Base-by-base conservation (phyloP, 2,888 invertebrate species). In the Oscheius sp. region DNA sequence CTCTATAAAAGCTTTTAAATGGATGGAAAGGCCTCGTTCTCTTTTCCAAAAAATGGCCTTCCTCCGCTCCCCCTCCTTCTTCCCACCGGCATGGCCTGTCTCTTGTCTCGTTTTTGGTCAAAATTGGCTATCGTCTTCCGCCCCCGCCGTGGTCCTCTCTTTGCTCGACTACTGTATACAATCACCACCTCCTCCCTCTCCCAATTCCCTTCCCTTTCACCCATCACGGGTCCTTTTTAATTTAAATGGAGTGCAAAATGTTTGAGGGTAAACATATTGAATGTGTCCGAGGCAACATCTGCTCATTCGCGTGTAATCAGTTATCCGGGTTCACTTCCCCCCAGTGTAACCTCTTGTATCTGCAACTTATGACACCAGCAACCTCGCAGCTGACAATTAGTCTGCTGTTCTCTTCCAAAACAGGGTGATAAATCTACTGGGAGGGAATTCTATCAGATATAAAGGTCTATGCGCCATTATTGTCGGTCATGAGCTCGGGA, bases 91-190 rank as follows among this genome's bases (percentile, higher is more conserved):
- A 35, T 23, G 27, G 56, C 13, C 56, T 23, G 23, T 58, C 58
- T 29, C n/a, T 29, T 58, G 23, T 29, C 58, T 29, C 58, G 58
- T 58, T 58, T 58, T 58, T 58, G 63, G 43, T 25, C 63, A 18
- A 63, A 63, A 63, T 63, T 63, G 23, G 45, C 63, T 45, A 21
- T 45, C 35, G 35, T 45, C 63, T 63, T 63, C 63, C 63, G 63
- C 63, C 63, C 63, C 63, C 63, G 18, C 45, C n/a, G n/a, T 9
- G 18, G 18, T 21, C 18, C 63, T 23, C 63, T 43, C 63, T 35
- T 35, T 35, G 35, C 35, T 35, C 35, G 35, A 13, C 63, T 63
- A 63, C 63, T 63, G 63, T 63, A 58, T 58, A 63, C 63, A 45
- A 45, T 45, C 43, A 9, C 18, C 61, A 18, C 45, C 43, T 1